phyloP scores from a whole-genome alignment of 2,797 vertebrate species.

The Enteromius treurensis region DNA sequence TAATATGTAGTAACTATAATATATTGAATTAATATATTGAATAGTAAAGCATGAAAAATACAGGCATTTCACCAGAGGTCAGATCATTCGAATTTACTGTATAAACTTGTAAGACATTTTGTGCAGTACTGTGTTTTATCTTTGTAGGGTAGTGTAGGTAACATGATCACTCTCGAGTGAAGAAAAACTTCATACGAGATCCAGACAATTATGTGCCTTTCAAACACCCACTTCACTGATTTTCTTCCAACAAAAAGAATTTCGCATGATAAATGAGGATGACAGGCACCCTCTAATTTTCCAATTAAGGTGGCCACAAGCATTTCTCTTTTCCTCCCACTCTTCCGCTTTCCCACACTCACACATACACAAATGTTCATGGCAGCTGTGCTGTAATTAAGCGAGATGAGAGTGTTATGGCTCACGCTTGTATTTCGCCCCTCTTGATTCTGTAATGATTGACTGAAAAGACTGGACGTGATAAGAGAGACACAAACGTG shows the following conservation, averaged over 20 bases:
- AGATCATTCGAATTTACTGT: neutral
- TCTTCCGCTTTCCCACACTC: conserved; percentile 7
- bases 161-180: neutral
- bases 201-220: conserved; percentile 4
- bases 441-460: conserved; percentile 36
- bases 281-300: conserved; percentile 36
- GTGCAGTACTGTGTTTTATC: neutral
- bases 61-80: neutral
- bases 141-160: neutral
- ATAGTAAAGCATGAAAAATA: neutral
- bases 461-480: conserved; percentile 33
- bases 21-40: neutral
- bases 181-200: neutral
- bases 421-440: conserved; percentile 17
- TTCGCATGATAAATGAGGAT: conserved; percentile 35
- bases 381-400: conserved; percentile 53
- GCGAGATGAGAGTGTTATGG: conserved; percentile 28
- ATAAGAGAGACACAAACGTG: conserved; percentile 12
- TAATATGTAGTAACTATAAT: neutral
- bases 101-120: neutral
- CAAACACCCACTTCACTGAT: conserved; percentile 6
- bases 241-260: conserved; percentile 22
- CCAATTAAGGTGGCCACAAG: conserved; percentile 23
- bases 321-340: conserved; percentile 18
- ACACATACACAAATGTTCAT: neutral